Conservation (phyloP, 1,140 invertebrate species). For the Atta colombica region DNA sequence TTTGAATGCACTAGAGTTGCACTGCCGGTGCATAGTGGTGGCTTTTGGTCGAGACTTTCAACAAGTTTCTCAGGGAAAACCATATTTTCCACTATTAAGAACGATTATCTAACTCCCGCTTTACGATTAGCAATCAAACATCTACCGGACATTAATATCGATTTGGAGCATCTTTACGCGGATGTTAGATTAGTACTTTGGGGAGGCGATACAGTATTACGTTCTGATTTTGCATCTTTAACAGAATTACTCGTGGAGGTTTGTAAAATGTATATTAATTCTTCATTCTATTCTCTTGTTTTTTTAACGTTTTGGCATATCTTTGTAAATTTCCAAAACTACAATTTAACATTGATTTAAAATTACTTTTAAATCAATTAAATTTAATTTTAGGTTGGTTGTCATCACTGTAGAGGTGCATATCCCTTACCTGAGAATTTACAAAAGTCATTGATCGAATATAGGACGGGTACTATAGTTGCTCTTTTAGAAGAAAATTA, state of each 20-base stretch:
- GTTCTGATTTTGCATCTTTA: slow-evolving; percentile 80
- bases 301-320: not conserved
- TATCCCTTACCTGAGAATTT: slow-evolving; percentile 78
- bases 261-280: slow-evolving; percentile 16
- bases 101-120: slow-evolving; percentile 77
- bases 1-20: slow-evolving; percentile 82
- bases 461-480: slow-evolving; percentile 78
- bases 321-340: not conserved
- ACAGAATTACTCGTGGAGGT: slow-evolving; percentile 81
- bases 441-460: slow-evolving; percentile 81
- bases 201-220: slow-evolving; percentile 81
- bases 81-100: slow-evolving; percentile 74
- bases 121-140: slow-evolving; percentile 75
- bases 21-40: slow-evolving; percentile 78
- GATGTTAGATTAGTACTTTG: slow-evolving; percentile 82
- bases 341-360: slow-evolving; percentile 9
- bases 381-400: slow-evolving; percentile 79
- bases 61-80: slow-evolving; percentile 75
- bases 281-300: not conserved
- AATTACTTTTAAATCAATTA: slow-evolving; percentile 2
- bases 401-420: slow-evolving; percentile 83
- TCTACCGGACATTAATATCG: slow-evolving; percentile 68
- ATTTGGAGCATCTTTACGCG: slow-evolving; percentile 80
- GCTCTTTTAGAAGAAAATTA: slow-evolving; percentile 80
- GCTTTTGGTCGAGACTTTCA: slow-evolving; percentile 79